These are phyloP conservation scores for Menidia beryllina DNA, from an alignment of 2,113 vertebrate species.

Conservation along the genomic window DNA sequence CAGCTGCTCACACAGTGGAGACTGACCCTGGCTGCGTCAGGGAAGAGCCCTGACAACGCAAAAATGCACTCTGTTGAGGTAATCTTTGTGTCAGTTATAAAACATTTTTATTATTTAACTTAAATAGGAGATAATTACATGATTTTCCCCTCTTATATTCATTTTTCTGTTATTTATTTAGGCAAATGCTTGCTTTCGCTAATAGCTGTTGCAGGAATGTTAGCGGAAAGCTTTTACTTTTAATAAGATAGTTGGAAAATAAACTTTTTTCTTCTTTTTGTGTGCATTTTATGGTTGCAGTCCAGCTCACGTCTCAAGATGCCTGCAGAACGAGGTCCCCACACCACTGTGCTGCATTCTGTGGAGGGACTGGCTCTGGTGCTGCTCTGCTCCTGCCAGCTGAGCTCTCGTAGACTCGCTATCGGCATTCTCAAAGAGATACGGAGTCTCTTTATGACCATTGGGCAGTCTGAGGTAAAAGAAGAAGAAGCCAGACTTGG, in stretches of 20 bases:
- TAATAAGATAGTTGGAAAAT: neutral
- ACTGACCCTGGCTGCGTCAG: constrained; percentile 87
- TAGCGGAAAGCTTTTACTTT: neutral
- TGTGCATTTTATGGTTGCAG: constrained; percentile 75
- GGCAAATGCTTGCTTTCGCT: neutral
- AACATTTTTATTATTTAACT: neutral
- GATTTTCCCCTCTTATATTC: neutral
- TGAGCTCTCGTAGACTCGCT: constrained; percentile 91
- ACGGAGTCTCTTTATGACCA: constrained; percentile 88
- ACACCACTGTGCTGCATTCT: constrained; percentile 88
- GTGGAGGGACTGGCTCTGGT: constrained; percentile 94
- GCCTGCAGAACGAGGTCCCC: constrained; percentile 85
- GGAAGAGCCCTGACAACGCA: constrained; percentile 82
- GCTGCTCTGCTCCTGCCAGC: constrained; percentile 94
- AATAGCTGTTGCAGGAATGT: neutral
- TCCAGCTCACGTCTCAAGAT: constrained; percentile 82
- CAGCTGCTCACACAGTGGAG: constrained; percentile 97
- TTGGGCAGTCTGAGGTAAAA: constrained; percentile 93
- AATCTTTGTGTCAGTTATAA: neutral
- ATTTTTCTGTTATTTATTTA: neutral
- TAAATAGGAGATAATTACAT: neutral
- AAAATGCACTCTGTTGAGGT: constrained; percentile 89
- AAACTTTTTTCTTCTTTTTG: constrained; percentile 1
- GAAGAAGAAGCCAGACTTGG: constrained; percentile 14
- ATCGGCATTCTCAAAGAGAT: constrained; percentile 93